A percentile compares a stretch with the other conserved stretches of the same genome.
Conservation (phyloP, 2,888 invertebrate genomes). For the Patella caerulea region DNA sequence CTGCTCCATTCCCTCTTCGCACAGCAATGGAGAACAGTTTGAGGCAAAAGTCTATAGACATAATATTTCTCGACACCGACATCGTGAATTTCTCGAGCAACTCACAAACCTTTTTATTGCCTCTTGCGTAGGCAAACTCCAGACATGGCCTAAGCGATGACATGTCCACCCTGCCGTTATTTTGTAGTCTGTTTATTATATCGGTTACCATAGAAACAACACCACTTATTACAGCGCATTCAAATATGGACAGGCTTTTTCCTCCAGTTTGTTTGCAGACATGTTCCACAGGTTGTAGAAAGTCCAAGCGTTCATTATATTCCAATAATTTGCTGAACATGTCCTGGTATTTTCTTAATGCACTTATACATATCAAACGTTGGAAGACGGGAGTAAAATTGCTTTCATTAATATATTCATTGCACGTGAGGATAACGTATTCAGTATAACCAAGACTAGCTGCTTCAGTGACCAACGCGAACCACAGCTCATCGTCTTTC, state of each 20-base stretch:
- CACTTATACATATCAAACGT: neutral
- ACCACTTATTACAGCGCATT: neutral
- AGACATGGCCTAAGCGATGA: neutral
- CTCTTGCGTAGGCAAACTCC: neutral
- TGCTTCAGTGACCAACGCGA: neutral
- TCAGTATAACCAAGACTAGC: neutral
- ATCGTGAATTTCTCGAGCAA: neutral
- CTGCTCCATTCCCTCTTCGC: slow-evolving; percentile 29
- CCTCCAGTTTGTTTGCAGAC: neutral
- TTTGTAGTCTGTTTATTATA: neutral
- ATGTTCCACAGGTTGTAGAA: neutral
- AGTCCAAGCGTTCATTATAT: neutral
- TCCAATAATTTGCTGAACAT: neutral
- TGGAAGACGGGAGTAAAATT: neutral
- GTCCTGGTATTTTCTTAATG: neutral
- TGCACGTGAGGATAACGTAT: neutral
- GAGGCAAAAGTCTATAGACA: neutral
- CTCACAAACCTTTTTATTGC: neutral
- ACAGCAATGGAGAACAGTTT: slow-evolving; percentile 27
- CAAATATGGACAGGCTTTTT: neutral
- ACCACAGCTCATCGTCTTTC: neutral
- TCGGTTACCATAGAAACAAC: neutral
- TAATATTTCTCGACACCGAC: neutral
- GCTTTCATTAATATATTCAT: neutral
- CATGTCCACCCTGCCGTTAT: neutral